Evolutionary conservation across 2,797 vertebrate species (phyloP).

Genomic region (Falco biarmicus): DNA sequence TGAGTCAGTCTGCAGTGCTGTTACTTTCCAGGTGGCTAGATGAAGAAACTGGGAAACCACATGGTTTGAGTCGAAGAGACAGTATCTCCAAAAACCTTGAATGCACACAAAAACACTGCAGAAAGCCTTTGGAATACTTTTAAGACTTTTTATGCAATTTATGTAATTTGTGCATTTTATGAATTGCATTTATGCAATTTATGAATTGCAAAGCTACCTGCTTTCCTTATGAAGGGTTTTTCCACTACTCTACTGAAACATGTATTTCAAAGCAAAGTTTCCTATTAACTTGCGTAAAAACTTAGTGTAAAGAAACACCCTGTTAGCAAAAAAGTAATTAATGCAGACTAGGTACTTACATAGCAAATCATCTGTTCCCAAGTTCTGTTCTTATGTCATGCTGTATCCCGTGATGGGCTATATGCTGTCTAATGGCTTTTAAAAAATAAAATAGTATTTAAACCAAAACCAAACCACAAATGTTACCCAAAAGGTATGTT

Average conservation of each 20-base stretch:
- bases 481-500: background rate
- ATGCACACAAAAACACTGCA: background rate
- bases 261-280: background rate
- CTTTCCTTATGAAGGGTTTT: background rate
- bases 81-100: background rate
- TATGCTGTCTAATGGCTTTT: background rate
- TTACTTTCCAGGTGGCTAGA: background rate
- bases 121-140: background rate
- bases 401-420: background rate
- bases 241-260: background rate
- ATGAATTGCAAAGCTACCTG: too few species aligned
- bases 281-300: background rate
- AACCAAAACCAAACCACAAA: background rate
- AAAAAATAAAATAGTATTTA: background rate
- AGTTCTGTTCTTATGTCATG: background rate
- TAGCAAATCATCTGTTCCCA: background rate
- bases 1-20: background rate
- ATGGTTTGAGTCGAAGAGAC: background rate
- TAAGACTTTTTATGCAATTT: background rate
- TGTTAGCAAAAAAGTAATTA: background rate
- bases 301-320: background rate
- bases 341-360: background rate
- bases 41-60: background rate
- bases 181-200: too few species aligned
- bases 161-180: too few species aligned